Evolutionary conservation across 2,797 vertebrate genomes (phyloP).

Genomic region (Silurus aristotelis): DNA sequence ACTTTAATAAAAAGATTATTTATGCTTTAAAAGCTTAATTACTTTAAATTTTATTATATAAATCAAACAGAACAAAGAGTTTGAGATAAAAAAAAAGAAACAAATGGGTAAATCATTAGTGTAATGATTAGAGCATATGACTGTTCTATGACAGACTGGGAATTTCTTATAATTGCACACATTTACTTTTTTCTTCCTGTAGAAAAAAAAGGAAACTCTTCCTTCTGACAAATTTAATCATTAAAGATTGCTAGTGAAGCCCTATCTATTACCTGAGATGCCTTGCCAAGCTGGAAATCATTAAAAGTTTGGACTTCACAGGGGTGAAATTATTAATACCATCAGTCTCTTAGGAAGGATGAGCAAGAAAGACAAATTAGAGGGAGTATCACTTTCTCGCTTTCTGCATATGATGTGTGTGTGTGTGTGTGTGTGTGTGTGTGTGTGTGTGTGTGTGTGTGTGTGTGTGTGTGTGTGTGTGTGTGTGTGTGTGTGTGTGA

Average conservation of each 20-base stretch:
- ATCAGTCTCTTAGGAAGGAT: conserved; percentile 1
- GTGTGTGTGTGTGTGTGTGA: not conserved
- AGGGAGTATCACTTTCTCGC: not conserved
- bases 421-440: not conserved
- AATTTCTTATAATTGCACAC: conserved; percentile 37
- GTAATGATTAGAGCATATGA: conserved; percentile 41
- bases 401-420: too few relatives aligned
- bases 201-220: conserved; percentile 27
- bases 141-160: conserved; percentile 10
- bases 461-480: not conserved
- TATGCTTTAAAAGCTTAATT: conserved; percentile 14
- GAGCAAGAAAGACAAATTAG: conserved; percentile 2
- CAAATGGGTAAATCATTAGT: conserved; percentile 36
- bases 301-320: conserved; percentile 40
- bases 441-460: not conserved
- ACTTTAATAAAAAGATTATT: not conserved
- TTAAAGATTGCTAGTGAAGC: conserved; percentile 30
- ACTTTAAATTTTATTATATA: not conserved
- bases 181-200: conserved; percentile 25
- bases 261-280: conserved; percentile 38
- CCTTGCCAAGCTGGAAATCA: conserved; percentile 34
- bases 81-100: conserved; percentile 7
- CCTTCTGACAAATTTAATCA: conserved; percentile 37
- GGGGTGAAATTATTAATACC: conserved; percentile 31
- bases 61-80: conserved; percentile 33